Evolutionary conservation across 2,113 vertebrate genomes (phyloP), one percentile per base, ranked within the genome.

Genomic region (Bambusicola thoracicus): DNA sequence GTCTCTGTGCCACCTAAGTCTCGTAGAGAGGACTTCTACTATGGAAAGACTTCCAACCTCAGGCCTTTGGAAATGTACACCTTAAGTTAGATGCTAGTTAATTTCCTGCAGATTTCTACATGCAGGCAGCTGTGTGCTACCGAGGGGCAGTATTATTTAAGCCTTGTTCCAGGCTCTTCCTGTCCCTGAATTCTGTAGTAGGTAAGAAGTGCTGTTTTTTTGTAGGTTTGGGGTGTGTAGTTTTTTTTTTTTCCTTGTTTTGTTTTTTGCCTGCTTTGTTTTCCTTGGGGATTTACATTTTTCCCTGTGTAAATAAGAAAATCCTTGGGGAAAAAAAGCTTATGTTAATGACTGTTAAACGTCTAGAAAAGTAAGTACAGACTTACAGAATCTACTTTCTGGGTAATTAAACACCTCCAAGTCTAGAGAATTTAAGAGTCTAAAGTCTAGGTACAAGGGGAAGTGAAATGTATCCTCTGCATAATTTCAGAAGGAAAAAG

Each of bases 71-170:
- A 96, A 96, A 94, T 61, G 43, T 36, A 73, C 73, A 83, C 83
- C 36, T 88, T 94, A 92, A 87, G 91, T 89, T 94, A 90, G 90
- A 79, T 7, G 44, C 80, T 94, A 87, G 95, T 95, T 97, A 95
- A 96, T 97, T 98, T 98, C 97, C 97, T 96, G 92, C 72, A 95
- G 85, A 86, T 88, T 73, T 96, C 96, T 95, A 91, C 97, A 95
- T n/a, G 88, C 63, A 86, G 92, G 48, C 96, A 97, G 92, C 94
- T 97, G 93, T 84, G 83, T 80, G 89, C 85, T 96, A 91, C 83
- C 62, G 75, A 92, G 90, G 86, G 95, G 94, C 17, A 5, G 75
- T 67, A 89, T 93, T 96, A 87, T 97, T 97, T 55, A 62, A 87
- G 77, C 81, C 96, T 92, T 95, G 89, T 97, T 97, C 96, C 83